Evolutionary conservation across 2,888 invertebrate genomes (phyloP).

Genomic region (Anthophora plumipes): DNA sequence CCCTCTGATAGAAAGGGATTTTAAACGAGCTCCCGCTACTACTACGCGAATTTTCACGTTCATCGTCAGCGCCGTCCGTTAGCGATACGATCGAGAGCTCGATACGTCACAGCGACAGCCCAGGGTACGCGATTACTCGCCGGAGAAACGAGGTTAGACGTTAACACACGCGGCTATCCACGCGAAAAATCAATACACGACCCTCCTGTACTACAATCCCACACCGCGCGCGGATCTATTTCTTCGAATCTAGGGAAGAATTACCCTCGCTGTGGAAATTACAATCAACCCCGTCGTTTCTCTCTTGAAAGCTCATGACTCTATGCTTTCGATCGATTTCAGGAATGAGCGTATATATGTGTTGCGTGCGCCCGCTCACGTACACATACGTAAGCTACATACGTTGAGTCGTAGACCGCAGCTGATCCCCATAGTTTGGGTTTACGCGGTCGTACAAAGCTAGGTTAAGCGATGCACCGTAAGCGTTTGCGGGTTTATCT

Average conservation of each 20-base stretch:
- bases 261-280: constrained; percentile 52
- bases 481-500: background rate
- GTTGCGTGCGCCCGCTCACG: background rate
- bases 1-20: constrained; percentile 10
- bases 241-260: constrained; percentile 59
- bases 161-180: constrained; percentile 72
- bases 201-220: constrained; percentile 59
- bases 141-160: constrained; percentile 77
- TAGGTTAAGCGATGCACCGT: constrained; percentile 1
- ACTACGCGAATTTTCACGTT: background rate
- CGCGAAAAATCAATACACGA: constrained; percentile 82
- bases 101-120: constrained; percentile 33
- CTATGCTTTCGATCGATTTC: constrained; percentile 65
- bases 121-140: constrained; percentile 37
- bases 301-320: constrained; percentile 4
- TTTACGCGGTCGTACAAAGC: constrained; percentile 25
- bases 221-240: constrained; percentile 60
- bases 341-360: background rate
- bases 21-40: constrained; percentile 30
- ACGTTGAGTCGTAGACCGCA: constrained; percentile 24
- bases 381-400: background rate
- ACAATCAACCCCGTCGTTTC: constrained; percentile 23
- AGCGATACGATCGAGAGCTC: constrained; percentile 42
- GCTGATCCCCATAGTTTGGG: constrained; percentile 44
- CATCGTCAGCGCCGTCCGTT: constrained; percentile 22